Evolutionary conservation across 2,888 invertebrate species (phyloP).

Genomic region (Cetonia aurata): DNA sequence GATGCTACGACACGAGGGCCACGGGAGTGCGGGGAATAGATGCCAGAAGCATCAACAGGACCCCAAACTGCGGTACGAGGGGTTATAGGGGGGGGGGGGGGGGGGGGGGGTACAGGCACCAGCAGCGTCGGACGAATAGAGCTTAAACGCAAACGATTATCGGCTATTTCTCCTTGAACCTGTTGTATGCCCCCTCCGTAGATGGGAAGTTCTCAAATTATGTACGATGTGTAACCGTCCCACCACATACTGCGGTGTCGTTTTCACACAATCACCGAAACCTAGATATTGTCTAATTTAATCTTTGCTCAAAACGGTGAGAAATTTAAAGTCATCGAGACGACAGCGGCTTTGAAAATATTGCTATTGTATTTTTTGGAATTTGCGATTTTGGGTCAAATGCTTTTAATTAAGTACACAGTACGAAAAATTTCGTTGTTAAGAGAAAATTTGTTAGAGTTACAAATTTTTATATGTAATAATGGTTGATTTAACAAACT

Average conservation of each 20-base stretch:
- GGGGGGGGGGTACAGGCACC: not conserved
- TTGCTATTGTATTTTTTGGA: too few relatives aligned
- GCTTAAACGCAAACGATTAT: constrained; percentile 20
- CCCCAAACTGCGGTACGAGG: not conserved
- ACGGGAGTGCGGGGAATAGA: not conserved
- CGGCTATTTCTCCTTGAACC: constrained; percentile 22
- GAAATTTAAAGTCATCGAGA: too few relatives aligned
- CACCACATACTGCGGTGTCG: constrained; percentile 11
- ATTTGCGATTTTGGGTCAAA: too few relatives aligned
- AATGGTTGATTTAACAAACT: too few relatives aligned
- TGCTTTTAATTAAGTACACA: too few relatives aligned
- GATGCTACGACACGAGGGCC: constrained; percentile 2
- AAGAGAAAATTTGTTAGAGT: too few relatives aligned
- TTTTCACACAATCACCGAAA: constrained; percentile 14
- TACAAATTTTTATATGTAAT: too few relatives aligned
- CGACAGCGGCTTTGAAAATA: too few relatives aligned
- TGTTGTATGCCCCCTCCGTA: not conserved
- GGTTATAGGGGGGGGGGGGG: not conserved
- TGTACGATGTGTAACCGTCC: constrained; percentile 5
- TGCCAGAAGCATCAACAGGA: too few relatives aligned
- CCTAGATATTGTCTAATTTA: constrained; percentile 7
- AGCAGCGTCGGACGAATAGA: constrained; percentile 4
- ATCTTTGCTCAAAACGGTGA: not conserved
- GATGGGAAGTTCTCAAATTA: constrained; percentile 10
- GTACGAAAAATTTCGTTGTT: too few relatives aligned